Conservation (phyloP, 2,113 vertebrate genomes). For the Andinoacara biseriatus region DNA sequence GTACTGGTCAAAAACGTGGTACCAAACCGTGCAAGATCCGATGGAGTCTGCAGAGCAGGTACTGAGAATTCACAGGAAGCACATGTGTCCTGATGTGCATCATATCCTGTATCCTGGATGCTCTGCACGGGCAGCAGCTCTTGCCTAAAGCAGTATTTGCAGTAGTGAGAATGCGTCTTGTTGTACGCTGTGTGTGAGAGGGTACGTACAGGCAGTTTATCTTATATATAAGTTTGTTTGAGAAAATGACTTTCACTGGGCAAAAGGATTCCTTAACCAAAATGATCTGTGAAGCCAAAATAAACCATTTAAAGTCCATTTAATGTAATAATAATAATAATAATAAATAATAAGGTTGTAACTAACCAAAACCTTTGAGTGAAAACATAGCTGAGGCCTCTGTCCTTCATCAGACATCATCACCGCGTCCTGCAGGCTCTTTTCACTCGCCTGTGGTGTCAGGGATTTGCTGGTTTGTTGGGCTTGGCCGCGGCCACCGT, state of each 20-base stretch:
- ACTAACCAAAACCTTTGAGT: neutral
- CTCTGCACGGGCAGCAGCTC: neutral
- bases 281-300: neutral
- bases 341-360: neutral
- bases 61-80: neutral
- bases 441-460: slow-evolving; percentile 39
- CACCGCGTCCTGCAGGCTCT: slow-evolving; percentile 37
- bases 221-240: neutral
- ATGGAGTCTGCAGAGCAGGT: neutral
- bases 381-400: slow-evolving; percentile 32
- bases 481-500: slow-evolving; percentile 43
- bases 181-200: neutral
- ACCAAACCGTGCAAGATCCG: neutral
- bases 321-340: neutral
- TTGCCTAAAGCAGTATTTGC: neutral
- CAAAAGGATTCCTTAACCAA: neutral
- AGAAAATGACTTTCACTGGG: neutral
- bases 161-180: neutral
- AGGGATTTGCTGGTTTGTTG: slow-evolving; percentile 54
- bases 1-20: neutral
- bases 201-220: neutral
- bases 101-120: neutral
- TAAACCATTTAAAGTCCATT: neutral
- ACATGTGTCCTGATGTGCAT: neutral
- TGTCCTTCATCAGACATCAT: slow-evolving; percentile 29